Percentiles rank a stretch among this genome's conserved stretches.
phyloP scores from a whole-genome alignment of 2,888 invertebrate genomes.

The Xestia ashworthii region DNA sequence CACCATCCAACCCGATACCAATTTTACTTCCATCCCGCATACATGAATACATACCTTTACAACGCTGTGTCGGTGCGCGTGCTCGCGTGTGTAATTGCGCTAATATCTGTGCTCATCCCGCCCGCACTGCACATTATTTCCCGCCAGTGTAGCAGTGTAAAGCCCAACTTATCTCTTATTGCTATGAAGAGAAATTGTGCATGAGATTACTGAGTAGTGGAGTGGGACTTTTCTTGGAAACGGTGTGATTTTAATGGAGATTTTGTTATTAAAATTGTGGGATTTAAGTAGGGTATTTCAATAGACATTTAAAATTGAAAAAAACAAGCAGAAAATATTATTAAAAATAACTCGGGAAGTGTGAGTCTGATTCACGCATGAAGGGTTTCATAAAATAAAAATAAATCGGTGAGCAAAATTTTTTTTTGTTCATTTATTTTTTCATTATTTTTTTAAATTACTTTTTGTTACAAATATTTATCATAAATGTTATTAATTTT shows the following conservation, averaged over 20 bases:
- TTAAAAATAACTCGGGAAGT: no score
- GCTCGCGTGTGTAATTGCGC: conserved; percentile 58
- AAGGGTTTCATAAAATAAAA: no score
- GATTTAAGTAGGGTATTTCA: background rate
- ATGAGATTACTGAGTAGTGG: conserved; percentile 26
- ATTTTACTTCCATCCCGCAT: background rate
- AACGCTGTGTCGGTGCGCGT: conserved; percentile 32
- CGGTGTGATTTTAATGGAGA: background rate
- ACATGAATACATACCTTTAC: conserved; percentile 30
- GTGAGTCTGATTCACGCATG: no score
- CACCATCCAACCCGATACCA: background rate
- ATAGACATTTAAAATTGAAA: background rate
- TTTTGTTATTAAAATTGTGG: background rate
- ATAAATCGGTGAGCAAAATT: no score
- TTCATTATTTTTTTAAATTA: no score
- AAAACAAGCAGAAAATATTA: no score
- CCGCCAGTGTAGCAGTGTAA: conserved; percentile 38
- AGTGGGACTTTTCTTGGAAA: conserved; percentile 13
- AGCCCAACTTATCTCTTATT: conserved; percentile 49
- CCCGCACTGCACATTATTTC: conserved; percentile 49
- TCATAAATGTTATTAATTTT: no score
- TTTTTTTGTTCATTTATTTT: no score
- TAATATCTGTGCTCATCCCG: conserved; percentile 56
- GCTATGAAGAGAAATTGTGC: conserved; percentile 41
- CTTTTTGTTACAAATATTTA: no score